Evolutionary conservation across 2,888 invertebrate genomes (phyloP).

Genomic region (Empis stercorea): DNA sequence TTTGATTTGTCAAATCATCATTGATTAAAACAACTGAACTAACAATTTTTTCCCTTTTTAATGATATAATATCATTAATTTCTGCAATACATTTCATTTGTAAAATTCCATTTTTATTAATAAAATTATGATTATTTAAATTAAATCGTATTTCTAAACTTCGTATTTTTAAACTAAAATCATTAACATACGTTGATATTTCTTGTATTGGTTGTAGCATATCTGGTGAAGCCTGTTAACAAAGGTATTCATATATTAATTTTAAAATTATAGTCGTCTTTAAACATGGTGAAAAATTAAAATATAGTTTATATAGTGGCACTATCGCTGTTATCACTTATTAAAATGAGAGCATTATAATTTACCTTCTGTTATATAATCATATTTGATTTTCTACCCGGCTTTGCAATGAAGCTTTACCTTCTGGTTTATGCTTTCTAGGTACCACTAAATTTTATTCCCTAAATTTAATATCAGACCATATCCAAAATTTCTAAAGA

Average conservation of each 20-base stretch:
- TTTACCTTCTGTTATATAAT: too few species aligned
- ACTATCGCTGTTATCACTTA: too few species aligned
- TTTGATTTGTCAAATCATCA: constrained; percentile 34
- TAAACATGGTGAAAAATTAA: too few species aligned
- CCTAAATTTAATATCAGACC: too few species aligned
- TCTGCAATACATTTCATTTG: constrained; percentile 35
- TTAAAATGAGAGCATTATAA: too few species aligned
- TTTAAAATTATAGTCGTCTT: too few species aligned
- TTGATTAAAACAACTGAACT: constrained; percentile 28
- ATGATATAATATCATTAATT: constrained; percentile 32
- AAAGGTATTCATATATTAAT: not conserved
- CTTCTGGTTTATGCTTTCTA: too few species aligned
- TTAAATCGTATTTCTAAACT: constrained; percentile 33
- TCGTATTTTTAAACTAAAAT: constrained; percentile 30
- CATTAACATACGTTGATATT: constrained; percentile 31
- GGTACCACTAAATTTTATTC: too few species aligned
- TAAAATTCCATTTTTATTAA: constrained; percentile 26
- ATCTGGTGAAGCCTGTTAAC: constrained; percentile 25
- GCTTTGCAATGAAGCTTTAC: too few species aligned
- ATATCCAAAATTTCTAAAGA: too few species aligned
- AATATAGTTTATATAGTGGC: too few species aligned
- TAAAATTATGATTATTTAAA: constrained; percentile 31
- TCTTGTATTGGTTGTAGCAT: constrained; percentile 32
- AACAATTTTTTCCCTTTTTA: constrained; percentile 28
- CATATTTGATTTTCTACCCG: too few species aligned